Evolutionary conservation across 2,888 invertebrate genomes (phyloP).

Genomic region (Lomographa bimaculata): DNA sequence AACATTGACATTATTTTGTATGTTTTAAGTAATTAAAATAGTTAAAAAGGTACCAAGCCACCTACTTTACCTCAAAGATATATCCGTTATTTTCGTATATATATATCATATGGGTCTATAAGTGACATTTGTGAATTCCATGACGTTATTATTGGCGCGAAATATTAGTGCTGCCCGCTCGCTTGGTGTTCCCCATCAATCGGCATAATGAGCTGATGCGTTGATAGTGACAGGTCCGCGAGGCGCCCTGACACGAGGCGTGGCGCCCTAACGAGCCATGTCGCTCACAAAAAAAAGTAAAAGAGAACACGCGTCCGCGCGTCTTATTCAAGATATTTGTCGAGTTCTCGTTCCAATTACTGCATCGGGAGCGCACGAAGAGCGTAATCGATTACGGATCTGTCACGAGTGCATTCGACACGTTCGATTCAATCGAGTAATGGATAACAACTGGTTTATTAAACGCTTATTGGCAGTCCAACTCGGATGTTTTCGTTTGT

Average conservation of each 20-base stretch:
- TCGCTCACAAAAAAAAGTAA: constrained; percentile 37
- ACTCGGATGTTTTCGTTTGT: constrained; percentile 34
- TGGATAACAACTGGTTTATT: constrained; percentile 46
- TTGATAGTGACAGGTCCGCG: constrained; percentile 52
- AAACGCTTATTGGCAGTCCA: no score
- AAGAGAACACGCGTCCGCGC: constrained; percentile 27
- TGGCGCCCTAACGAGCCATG: constrained; percentile 55
- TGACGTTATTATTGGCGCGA: constrained; percentile 48
- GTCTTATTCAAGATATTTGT: constrained; percentile 57
- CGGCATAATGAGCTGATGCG: constrained; percentile 60
- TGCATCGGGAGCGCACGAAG: constrained; percentile 62
- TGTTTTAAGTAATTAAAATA: no score
- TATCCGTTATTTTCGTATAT: no score
- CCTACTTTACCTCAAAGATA: no score
- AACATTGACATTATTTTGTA: no score
- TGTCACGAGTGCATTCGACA: constrained; percentile 52
- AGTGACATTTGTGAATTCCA: constrained; percentile 30
- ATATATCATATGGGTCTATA: no score
- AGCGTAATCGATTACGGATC: constrained; percentile 57
- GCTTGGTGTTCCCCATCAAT: constrained; percentile 54
- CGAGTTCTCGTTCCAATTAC: constrained; percentile 68
- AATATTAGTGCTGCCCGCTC: constrained; percentile 29
- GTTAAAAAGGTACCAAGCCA: no score
- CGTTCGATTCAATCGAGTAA: constrained; percentile 47
- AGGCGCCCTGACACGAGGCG: constrained; percentile 44